These are phyloP conservation scores for Mactromeris polynyma DNA, from an alignment of 2,888 invertebrate genomes.

Conservation along the genomic window DNA sequence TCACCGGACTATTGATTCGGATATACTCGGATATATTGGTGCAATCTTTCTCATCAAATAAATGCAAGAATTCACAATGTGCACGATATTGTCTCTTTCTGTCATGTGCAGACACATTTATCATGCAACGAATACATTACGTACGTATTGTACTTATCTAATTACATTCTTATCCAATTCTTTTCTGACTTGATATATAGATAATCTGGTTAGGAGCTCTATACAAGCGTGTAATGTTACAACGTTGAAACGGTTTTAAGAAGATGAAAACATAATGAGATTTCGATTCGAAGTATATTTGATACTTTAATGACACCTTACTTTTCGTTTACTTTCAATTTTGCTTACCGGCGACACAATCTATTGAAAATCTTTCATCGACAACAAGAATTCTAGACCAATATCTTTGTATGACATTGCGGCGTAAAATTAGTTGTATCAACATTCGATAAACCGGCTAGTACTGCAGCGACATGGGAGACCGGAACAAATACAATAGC, in stretches of 20 bases:
- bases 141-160: background rate
- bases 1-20: background rate
- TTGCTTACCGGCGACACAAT: background rate
- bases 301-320: background rate
- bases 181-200: background rate
- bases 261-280: background rate
- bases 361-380: background rate
- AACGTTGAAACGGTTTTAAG: background rate
- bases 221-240: background rate
- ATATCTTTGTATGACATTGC: background rate
- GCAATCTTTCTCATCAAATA: background rate
- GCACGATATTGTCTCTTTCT: constrained; percentile 5
- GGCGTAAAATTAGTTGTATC: background rate
- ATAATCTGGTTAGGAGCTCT: background rate
- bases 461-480: background rate
- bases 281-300: background rate
- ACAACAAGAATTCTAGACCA: background rate
- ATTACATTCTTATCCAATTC: background rate
- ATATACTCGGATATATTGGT: background rate
- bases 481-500: background rate
- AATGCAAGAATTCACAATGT: background rate
- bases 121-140: background rate
- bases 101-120: constrained; percentile 6
- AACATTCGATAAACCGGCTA: background rate
- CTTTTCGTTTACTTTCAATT: background rate